Evolutionary conservation across 2,113 vertebrate species (phyloP).

Genomic region (Equus przewalskii): DNA sequence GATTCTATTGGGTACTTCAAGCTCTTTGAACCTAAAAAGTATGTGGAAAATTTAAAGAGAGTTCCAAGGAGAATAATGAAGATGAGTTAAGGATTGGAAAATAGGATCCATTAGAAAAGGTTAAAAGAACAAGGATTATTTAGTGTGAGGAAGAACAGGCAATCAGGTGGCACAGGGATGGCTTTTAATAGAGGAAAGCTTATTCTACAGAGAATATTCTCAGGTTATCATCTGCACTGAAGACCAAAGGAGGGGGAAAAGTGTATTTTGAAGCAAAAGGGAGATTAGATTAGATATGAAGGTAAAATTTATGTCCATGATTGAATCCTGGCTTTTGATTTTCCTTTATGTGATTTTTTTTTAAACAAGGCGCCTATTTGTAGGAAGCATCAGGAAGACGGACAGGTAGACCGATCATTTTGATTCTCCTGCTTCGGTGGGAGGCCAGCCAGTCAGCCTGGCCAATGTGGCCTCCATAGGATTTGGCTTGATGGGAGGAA

Average conservation of each 20-base stretch:
- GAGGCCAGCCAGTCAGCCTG: neutral
- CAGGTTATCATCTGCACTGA: neutral
- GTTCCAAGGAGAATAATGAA: slow-evolving; percentile 50
- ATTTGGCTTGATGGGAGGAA: neutral
- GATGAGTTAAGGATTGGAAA: slow-evolving; percentile 48
- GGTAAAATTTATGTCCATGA: neutral
- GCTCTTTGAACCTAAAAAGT: slow-evolving; percentile 32
- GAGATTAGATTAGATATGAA: neutral
- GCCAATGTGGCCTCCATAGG: neutral
- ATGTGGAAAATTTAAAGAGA: slow-evolving; percentile 66
- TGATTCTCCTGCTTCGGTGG: neutral
- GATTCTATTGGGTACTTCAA: slow-evolving; percentile 45
- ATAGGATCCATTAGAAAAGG: slow-evolving; percentile 17
- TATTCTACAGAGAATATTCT: neutral
- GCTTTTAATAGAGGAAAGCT: neutral
- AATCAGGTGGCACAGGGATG: neutral
- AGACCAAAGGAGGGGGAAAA: neutral
- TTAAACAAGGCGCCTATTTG: neutral
- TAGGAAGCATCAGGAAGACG: neutral
- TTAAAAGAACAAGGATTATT: slow-evolving; percentile 37
- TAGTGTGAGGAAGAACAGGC: slow-evolving; percentile 36
- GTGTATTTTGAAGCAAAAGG: neutral
- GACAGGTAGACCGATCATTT: neutral
- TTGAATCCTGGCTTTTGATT: neutral
- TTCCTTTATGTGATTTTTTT: neutral